Evolutionary conservation across 2,797 vertebrate species (phyloP).

Genomic region (Hipposideros larvatus): DNA sequence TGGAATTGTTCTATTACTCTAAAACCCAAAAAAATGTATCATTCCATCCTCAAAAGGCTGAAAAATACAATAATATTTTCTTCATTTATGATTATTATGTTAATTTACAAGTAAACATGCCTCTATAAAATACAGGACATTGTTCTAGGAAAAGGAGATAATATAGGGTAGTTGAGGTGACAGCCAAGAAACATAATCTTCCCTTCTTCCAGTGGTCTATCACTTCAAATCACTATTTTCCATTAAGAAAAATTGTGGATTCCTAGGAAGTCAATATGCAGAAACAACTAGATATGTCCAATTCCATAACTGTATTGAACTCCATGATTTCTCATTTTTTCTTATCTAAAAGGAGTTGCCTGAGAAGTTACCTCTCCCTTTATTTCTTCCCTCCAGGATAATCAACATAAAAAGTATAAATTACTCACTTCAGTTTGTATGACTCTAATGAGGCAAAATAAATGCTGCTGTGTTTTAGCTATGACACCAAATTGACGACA

Average conservation of each 20-base stretch:
- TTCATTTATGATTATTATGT: constrained; percentile 9
- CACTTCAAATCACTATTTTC: constrained; percentile 33
- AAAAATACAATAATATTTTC: constrained; percentile 20
- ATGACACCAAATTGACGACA: constrained; percentile 99
- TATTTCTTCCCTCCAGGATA: constrained; percentile 26
- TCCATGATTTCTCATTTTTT: constrained; percentile 36
- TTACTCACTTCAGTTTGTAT: constrained; percentile 96
- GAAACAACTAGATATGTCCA: constrained; percentile 5
- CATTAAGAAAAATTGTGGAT: background rate
- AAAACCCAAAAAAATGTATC: constrained; percentile 19
- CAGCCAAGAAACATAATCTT: constrained; percentile 42
- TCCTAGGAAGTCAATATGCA: background rate
- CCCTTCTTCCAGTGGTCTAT: background rate
- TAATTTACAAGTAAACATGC: constrained; percentile 32
- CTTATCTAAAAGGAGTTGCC: constrained; percentile 36
- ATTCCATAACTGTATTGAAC: constrained; percentile 30
- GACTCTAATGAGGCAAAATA: constrained; percentile 97
- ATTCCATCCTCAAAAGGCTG: background rate
- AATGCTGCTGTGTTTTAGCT: constrained; percentile 96
- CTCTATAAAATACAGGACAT: background rate
- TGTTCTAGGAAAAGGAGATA: constrained; percentile 14
- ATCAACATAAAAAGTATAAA: constrained; percentile 40
- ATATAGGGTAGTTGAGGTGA: background rate
- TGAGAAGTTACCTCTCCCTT: background rate
- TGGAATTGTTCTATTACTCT: background rate